Evolutionary conservation across 2,797 vertebrate species (phyloP).

Genomic region (Falco cherrug): DNA sequence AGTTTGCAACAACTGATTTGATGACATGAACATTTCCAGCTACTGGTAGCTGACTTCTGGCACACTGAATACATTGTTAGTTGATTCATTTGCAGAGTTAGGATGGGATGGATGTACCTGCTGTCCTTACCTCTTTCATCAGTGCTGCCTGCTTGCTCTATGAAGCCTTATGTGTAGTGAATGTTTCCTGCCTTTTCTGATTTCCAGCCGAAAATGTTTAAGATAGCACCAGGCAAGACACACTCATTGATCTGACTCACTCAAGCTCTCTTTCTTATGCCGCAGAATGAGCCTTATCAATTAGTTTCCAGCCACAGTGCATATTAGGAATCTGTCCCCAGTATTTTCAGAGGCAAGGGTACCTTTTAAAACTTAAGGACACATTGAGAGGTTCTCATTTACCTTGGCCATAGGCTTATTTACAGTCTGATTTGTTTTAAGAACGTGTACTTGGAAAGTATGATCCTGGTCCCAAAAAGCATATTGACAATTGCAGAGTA

Average conservation of each 20-base stretch:
- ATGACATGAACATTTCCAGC: neutral
- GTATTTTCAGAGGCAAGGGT: neutral
- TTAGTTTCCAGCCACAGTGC: neutral
- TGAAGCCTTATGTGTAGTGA: neutral
- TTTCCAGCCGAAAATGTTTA: neutral
- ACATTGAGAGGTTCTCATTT: neutral
- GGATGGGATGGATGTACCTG: neutral
- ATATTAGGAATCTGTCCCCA: neutral
- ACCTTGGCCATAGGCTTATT: neutral
- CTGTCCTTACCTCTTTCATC: neutral
- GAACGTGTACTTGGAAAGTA: neutral
- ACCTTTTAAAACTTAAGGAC: neutral
- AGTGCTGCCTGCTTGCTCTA: neutral
- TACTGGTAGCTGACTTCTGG: neutral
- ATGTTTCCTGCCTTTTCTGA: neutral
- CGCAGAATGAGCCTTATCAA: neutral
- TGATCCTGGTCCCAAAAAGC: neutral
- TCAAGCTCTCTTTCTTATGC: neutral
- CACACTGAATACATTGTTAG: neutral
- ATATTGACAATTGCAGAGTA: neutral
- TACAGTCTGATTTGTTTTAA: neutral
- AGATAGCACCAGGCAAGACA: neutral
- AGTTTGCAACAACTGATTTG: neutral
- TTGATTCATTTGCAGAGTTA: neutral
- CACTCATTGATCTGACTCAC: neutral